Evolutionary conservation across 1,140 invertebrate species (phyloP).

Genomic region (Eumaeus atala): DNA sequence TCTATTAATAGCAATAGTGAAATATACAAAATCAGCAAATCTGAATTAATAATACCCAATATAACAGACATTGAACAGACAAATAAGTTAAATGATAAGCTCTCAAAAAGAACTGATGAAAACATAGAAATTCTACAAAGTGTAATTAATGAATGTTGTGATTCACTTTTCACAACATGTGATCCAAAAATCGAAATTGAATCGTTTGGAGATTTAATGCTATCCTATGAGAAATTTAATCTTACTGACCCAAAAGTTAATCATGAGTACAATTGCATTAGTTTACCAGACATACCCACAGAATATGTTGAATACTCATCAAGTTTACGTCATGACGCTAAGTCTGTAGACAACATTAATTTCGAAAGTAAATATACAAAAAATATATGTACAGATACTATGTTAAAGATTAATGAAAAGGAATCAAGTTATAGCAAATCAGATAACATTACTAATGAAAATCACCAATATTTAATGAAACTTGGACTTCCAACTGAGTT

Average conservation of each 20-base stretch:
- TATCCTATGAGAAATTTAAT: conserved; percentile 25
- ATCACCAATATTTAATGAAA: conserved; percentile 18
- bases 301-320: too few relatives aligned
- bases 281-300: background rate
- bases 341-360: too few relatives aligned
- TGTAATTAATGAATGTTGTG: background rate
- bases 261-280: conserved; percentile 13
- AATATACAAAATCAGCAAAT: too few relatives aligned
- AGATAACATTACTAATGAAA: conserved; percentile 1
- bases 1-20: too few relatives aligned
- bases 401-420: background rate
- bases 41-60: too few relatives aligned
- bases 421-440: background rate
- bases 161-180: background rate
- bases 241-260: background rate
- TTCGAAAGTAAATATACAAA: too few relatives aligned
- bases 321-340: too few relatives aligned
- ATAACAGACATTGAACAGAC: too few relatives aligned
- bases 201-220: conserved; percentile 39
- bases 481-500: conserved; percentile 32
- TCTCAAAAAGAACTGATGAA: too few relatives aligned
- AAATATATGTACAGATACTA: background rate
- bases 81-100: too few relatives aligned
- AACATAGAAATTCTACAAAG: too few relatives aligned
- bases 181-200: conserved; percentile 26